These are phyloP conservation scores for Dexiosoma caninum DNA, from an alignment of 2,888 invertebrate genomes.

Conservation along the genomic window DNA sequence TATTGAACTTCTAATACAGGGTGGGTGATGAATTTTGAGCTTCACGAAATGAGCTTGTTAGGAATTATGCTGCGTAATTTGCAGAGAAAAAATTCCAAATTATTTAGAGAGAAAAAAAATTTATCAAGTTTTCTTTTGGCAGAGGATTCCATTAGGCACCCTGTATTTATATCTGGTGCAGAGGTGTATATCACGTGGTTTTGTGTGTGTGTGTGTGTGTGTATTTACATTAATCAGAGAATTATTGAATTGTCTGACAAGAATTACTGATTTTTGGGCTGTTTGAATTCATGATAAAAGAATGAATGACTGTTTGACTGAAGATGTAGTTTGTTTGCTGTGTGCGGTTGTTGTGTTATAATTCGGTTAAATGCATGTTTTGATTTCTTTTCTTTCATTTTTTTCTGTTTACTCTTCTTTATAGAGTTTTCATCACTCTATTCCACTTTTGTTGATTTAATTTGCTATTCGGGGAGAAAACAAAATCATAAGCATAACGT, in stretches of 20 bases:
- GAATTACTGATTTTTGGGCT: neutral
- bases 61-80: no score
- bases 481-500: constrained; percentile 45
- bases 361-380: constrained; percentile 18
- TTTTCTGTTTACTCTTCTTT: neutral
- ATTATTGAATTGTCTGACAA: neutral
- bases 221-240: neutral
- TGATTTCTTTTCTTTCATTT: neutral
- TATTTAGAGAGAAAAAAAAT: no score
- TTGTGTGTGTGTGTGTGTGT: neutral
- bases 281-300: neutral
- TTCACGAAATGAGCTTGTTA: no score
- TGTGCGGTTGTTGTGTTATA: neutral
- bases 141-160: no score
- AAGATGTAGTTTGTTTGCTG: neutral
- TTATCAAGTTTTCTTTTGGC: no score
- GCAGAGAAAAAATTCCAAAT: no score
- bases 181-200: constrained; percentile 36
- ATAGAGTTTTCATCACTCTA: neutral
- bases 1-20: neutral
- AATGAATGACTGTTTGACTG: neutral
- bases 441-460: neutral
- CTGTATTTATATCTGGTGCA: neutral
- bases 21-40: no score
- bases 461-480: constrained; percentile 12